Conservation (phyloP, 92 coral and sea anemone species). For the Palythoa heliodiscus region DNA sequence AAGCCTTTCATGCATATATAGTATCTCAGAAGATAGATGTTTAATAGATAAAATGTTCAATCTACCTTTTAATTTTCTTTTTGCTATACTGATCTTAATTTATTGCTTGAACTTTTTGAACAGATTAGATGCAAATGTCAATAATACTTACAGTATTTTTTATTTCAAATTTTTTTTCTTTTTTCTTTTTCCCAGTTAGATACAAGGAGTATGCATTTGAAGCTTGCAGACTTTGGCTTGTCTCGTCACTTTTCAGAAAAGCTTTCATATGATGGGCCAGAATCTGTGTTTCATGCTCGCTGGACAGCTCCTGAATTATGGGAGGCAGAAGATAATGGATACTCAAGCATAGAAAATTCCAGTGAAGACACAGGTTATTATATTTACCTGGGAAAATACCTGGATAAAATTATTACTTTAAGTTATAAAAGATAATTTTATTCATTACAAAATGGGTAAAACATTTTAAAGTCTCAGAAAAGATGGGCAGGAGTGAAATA, state of each 20-base stretch:
- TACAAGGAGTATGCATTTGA: constrained; percentile 81
- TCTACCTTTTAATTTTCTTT: too few relatives aligned
- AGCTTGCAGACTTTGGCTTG: constrained; percentile 94
- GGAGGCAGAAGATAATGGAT: constrained; percentile 26
- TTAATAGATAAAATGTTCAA: too few relatives aligned
- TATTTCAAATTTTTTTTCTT: neutral
- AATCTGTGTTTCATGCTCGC: constrained; percentile 72
- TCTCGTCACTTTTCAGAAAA: constrained; percentile 59
- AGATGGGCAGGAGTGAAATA: too few relatives aligned
- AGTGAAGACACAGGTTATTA: neutral
- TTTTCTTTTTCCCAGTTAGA: constrained; percentile 63
- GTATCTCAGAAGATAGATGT: too few relatives aligned
- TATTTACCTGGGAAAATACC: neutral
- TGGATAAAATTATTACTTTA: too few relatives aligned
- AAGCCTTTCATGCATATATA: too few relatives aligned
- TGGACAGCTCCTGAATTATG: constrained; percentile 97
- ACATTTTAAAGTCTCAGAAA: too few relatives aligned
- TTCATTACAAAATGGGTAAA: neutral
- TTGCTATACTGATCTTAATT: too few relatives aligned
- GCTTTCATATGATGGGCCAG: constrained; percentile 40
- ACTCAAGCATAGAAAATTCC: neutral
- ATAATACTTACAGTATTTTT: neutral
- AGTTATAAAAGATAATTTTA: too few relatives aligned
- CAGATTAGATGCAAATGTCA: neutral
- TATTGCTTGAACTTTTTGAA: too few relatives aligned